Base-by-base conservation (phyloP, 2,888 invertebrate genomes). In the Liodrosophila aerea region DNA sequence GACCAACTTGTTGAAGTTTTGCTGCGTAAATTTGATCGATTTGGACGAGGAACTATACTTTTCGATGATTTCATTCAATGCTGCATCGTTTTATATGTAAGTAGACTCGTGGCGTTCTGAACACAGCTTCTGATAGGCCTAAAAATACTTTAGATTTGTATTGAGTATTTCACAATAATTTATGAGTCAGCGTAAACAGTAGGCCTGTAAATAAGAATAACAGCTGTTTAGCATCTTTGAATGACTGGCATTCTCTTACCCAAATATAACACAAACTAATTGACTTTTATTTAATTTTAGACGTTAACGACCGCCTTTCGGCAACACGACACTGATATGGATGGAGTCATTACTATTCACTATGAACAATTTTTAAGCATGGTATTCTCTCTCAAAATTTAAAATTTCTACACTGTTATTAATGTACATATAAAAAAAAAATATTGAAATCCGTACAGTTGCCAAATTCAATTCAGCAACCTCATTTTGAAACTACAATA, bases 31-130 rank as follows among this genome's bases (percentile, higher is more conserved):
- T 99, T 98, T 91, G 99, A 99, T 90, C 92, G 98, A 73, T 94
- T 94, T 85, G 97, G 97, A 9, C 92, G 92, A 50, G 97, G 97
- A 33, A 96, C 95, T 3, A 96, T 99, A 80, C 93, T 97, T 52
- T 99, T 99, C 91, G 99, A 99, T 91, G 99, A 99, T 90, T 99
- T 99, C 88, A 98, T 99, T 76, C 98, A 99, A 89, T 97, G 97
- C 88, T 98, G 97, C 89, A 94, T 98, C 66, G 94, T 96, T 49
- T 91, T 66, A 7, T 66, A 70, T 44, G 66, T 66, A 12, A 64
- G 66, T 66, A 36, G 31, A 29, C 13, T 7, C 22, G 22, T 4
- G 1, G 31, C n/a, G n/a, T n/a, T n/a, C n/a, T n/a, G n/a, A n/a
- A n/a, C n/a, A n/a, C n/a, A n/a, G n/a, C n/a, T n/a, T n/a, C n/a